Percentiles rank a stretch among this genome's conserved stretches.
Conservation (phyloP, 2,797 vertebrate genomes). For the Spatula versicolor region DNA sequence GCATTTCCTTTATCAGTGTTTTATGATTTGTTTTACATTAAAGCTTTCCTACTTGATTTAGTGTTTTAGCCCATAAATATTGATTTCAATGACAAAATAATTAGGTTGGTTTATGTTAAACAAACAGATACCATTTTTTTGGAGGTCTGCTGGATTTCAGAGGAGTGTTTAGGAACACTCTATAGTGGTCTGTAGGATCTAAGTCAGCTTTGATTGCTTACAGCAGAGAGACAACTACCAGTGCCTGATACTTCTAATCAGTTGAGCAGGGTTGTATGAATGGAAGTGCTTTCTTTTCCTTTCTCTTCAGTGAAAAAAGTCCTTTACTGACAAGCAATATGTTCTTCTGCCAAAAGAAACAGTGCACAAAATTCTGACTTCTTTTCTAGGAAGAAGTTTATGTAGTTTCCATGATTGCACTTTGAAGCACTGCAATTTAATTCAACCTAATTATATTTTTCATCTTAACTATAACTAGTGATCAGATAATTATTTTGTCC, state of each 20-base stretch:
- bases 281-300: background rate
- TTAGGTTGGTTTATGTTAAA: background rate
- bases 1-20: slow-evolving; percentile 19
- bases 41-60: background rate
- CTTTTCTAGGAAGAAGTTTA: background rate
- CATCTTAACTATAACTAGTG: background rate
- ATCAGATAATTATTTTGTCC: background rate
- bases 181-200: background rate
- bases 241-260: background rate
- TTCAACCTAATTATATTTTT: slow-evolving; percentile 14
- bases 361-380: slow-evolving; percentile 49
- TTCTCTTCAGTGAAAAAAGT: slow-evolving; percentile 27
- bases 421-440: background rate
- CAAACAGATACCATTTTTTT: background rate
- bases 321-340: slow-evolving; percentile 11
- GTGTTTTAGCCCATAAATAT: background rate
- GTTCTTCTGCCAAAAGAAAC: slow-evolving; percentile 51
- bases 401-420: background rate
- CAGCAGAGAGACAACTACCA: background rate
- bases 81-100: slow-evolving; percentile 16
- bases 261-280: background rate
- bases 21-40: slow-evolving; percentile 29
- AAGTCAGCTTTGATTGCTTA: background rate
- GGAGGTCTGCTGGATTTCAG: background rate
- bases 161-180: background rate